Conservation (phyloP, 1,140 invertebrate genomes). For the Zophobas atratus region DNA sequence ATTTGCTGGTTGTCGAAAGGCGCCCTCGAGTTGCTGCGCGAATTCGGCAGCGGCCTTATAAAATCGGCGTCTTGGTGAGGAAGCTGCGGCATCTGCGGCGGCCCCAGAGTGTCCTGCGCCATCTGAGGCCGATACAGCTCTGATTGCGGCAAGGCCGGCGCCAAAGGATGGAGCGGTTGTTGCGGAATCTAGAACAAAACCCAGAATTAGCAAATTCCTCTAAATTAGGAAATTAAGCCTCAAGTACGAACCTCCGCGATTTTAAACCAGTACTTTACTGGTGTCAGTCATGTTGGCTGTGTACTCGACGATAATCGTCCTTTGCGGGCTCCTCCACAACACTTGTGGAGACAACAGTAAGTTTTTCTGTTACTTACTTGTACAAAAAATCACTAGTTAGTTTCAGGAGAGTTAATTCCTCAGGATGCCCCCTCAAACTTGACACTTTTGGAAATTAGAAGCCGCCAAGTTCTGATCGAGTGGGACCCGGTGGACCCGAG, state of each 20-base stretch:
- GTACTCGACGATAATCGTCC: neutral
- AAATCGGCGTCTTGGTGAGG: conserved; percentile 58
- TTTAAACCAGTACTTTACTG: no score
- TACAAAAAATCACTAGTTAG: neutral
- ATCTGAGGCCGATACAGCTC: conserved; percentile 30
- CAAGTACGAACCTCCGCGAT: conserved; percentile 4
- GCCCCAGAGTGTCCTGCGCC: conserved; percentile 41
- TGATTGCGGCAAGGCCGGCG: conserved; percentile 25
- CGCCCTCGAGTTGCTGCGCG: conserved; percentile 51
- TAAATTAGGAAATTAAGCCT: conserved; percentile 17
- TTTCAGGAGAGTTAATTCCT: conserved; percentile 89
- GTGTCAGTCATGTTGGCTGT: neutral
- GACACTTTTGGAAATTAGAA: conserved; percentile 80
- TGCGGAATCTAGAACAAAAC: conserved; percentile 30
- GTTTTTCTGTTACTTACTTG: neutral
- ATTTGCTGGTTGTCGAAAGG: conserved; percentile 54
- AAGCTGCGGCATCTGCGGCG: conserved; percentile 15
- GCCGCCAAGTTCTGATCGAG: conserved; percentile 82
- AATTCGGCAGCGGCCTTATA: conserved; percentile 54
- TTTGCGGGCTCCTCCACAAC: neutral
- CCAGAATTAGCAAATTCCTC: conserved; percentile 24
- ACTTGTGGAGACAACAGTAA: conserved; percentile 9
- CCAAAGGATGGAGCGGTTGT: conserved; percentile 18
- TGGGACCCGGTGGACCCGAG: conserved; percentile 86
- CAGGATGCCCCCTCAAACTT: conserved; percentile 88